These are phyloP conservation scores for Galeruca laticollis DNA, from an alignment of 2,888 invertebrate genomes.

Conservation along the genomic window DNA sequence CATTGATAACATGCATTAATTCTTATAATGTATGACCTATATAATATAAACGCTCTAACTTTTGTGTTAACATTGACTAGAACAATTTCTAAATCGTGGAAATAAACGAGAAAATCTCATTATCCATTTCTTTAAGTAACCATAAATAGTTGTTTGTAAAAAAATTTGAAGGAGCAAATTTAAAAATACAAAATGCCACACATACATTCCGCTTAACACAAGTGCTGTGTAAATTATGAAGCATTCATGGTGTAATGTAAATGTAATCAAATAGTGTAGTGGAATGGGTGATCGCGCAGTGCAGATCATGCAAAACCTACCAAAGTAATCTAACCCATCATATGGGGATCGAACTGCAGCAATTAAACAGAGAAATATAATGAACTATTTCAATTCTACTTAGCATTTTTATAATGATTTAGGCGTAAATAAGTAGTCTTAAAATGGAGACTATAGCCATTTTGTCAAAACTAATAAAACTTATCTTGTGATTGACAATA, in stretches of 20 bases:
- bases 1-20: too few species aligned
- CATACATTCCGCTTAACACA: slow-evolving; percentile 13
- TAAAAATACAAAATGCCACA: slow-evolving; percentile 9
- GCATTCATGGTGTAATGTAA: slow-evolving; percentile 20
- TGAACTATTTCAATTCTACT: slow-evolving; percentile 42
- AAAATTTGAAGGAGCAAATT: not conserved
- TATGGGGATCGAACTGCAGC: slow-evolving; percentile 65
- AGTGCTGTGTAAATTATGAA: slow-evolving; percentile 34
- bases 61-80: too few species aligned
- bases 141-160: too few species aligned
- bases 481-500: too few species aligned
- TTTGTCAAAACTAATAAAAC: too few species aligned
- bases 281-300: slow-evolving; percentile 46
- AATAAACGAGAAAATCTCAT: too few species aligned
- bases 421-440: slow-evolving; percentile 3
- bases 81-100: too few species aligned
- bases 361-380: slow-evolving; percentile 55
- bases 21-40: too few species aligned
- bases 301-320: slow-evolving; percentile 63
- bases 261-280: slow-evolving; percentile 43
- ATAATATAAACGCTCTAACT: too few species aligned
- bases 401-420: slow-evolving; percentile 26
- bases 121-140: too few species aligned
- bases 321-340: slow-evolving; percentile 65
- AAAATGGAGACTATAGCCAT: too few species aligned